Percentiles rank a stretch among this genome's conserved stretches.
phyloP scores from a whole-genome alignment of 2,888 invertebrate species.

The Anodontia alba region DNA sequence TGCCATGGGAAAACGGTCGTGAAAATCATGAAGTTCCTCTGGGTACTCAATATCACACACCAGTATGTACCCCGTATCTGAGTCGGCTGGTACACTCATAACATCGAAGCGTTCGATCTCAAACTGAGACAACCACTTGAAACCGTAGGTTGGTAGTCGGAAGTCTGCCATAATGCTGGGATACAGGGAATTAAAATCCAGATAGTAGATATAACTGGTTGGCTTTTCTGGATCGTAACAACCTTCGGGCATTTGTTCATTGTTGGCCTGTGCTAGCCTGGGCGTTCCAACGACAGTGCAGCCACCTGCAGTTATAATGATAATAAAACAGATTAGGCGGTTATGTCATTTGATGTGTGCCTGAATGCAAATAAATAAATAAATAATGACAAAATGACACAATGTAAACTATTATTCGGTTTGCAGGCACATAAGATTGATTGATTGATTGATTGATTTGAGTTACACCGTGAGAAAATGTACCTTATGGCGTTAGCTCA shows the following conservation, averaged over 20 bases:
- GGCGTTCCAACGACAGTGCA: constrained; percentile 18
- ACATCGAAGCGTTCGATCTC: constrained; percentile 17
- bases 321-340: too few species aligned
- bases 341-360: too few species aligned
- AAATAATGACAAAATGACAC: too few species aligned
- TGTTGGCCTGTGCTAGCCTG: constrained; percentile 18
- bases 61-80: constrained; percentile 21
- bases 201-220: constrained; percentile 6
- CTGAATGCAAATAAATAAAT: too few species aligned
- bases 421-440: too few species aligned
- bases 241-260: constrained; percentile 12
- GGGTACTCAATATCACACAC: constrained; percentile 21
- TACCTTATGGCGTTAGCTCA: too few species aligned
- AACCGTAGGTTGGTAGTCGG: constrained; percentile 18
- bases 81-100: constrained; percentile 13
- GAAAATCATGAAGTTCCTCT: constrained; percentile 7
- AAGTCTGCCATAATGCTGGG: constrained; percentile 2
- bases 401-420: too few species aligned
- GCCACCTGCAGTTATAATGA: constrained; percentile 14
- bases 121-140: constrained; percentile 5
- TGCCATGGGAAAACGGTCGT: constrained; percentile 19
- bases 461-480: too few species aligned
- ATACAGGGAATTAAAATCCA: constrained; percentile 27
- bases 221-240: neutral
- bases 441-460: too few species aligned